Conservation (phyloP, 2,888 invertebrate genomes). For the Tridacna crocea region DNA sequence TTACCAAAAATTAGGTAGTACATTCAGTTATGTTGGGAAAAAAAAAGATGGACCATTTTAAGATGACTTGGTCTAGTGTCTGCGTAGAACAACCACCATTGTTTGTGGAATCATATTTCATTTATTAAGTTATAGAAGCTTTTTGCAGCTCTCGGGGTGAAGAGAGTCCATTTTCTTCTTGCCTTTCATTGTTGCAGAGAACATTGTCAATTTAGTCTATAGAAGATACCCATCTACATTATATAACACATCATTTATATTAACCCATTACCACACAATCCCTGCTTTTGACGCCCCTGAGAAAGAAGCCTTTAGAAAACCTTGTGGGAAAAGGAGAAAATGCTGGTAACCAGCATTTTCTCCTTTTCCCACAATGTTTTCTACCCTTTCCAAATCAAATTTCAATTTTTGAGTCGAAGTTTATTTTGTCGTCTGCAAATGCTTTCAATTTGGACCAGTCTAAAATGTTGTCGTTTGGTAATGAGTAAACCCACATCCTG, state of each 20-base stretch:
- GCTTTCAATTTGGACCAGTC: too few species aligned
- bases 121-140: conserved; percentile 6
- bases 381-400: background rate
- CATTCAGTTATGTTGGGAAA: too few species aligned
- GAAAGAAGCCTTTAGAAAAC: background rate
- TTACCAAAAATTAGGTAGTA: too few species aligned
- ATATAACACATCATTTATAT: background rate
- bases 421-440: too few species aligned
- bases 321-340: background rate
- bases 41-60: too few species aligned
- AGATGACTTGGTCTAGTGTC: background rate
- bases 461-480: too few species aligned
- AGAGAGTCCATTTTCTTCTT: conserved; percentile 14
- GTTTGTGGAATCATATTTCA: conserved; percentile 19
- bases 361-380: background rate
- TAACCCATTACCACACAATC: background rate
- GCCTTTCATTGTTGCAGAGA: background rate
- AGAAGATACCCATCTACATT: too few species aligned
- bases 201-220: conserved; percentile 3
- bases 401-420: too few species aligned
- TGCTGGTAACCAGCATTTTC: background rate
- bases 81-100: conserved; percentile 13
- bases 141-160: background rate
- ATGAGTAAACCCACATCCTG: too few species aligned
- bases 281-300: too few species aligned